Conservation (phyloP, 1,140 invertebrate genomes). For the Hypsibius dujardini region DNA sequence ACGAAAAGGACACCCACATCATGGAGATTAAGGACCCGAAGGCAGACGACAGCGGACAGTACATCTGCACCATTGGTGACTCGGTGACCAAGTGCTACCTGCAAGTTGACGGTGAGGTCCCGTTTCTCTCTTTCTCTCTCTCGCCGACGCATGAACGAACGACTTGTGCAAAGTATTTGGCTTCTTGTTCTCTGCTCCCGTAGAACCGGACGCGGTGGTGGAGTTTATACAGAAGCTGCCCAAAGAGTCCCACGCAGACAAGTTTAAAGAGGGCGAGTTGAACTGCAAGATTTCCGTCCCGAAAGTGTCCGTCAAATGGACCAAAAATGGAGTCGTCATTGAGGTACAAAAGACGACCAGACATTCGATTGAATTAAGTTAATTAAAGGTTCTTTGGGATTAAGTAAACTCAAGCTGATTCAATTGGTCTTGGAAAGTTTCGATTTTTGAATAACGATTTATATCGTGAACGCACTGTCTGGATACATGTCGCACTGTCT, state of each 20-base stretch:
- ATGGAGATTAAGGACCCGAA: conserved; percentile 74
- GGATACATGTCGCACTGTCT: too few species aligned
- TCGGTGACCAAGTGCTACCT: conserved; percentile 68
- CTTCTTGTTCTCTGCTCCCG: too few species aligned
- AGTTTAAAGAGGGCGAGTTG: conserved; percentile 66
- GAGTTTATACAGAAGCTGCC: conserved; percentile 72
- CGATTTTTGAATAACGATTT: too few species aligned
- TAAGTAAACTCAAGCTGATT: too few species aligned
- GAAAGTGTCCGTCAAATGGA: conserved; percentile 83
- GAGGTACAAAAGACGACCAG: conserved; percentile 28
- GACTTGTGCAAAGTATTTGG: too few species aligned
- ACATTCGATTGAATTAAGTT: conserved; percentile 38
- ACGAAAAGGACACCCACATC: conserved; percentile 70
- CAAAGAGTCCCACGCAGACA: conserved; percentile 67
- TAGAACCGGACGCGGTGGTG: conserved; percentile 82
- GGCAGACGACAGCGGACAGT: conserved; percentile 90
- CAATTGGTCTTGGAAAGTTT: too few species aligned
- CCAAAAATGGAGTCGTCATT: conserved; percentile 50
- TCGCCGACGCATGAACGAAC: too few species aligned
- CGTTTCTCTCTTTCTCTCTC: too few species aligned
- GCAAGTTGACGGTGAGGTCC: conserved; percentile 85
- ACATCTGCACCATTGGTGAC: conserved; percentile 82
- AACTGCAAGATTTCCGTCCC: conserved; percentile 86
- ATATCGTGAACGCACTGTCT: too few species aligned
- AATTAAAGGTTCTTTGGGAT: too few species aligned